These are phyloP conservation scores for Puma concolor DNA, from an alignment of 2,113 vertebrate species.

Conservation along the genomic window DNA sequence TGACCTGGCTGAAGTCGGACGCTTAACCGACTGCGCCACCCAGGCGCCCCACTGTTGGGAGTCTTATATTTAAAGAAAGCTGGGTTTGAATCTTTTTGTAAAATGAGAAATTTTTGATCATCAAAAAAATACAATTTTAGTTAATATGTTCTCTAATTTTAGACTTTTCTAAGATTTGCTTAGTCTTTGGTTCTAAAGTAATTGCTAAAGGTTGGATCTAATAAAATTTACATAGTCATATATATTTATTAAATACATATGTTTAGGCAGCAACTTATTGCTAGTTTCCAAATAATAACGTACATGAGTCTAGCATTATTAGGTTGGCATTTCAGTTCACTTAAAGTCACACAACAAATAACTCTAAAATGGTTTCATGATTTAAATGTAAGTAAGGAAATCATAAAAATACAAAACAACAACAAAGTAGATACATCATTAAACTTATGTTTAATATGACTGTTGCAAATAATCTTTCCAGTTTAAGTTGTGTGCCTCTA, in stretches of 20 bases:
- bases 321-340: neutral
- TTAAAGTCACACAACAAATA: neutral
- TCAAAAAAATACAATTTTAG: neutral
- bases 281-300: constrained; percentile 36
- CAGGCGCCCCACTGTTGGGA: neutral
- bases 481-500: neutral
- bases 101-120: neutral
- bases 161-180: neutral
- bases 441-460: neutral
- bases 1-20: too few species aligned
- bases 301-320: neutral
- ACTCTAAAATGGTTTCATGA: neutral
- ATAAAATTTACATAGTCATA: neutral
- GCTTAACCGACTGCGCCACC: too few species aligned
- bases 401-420: neutral
- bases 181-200: neutral
- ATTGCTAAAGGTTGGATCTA: neutral
- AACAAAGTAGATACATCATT: neutral
- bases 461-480: neutral
- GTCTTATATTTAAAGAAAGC: constrained; percentile 27
- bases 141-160: constrained; percentile 24
- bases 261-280: neutral
- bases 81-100: neutral
- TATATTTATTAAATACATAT: neutral
- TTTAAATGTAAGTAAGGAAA: constrained; percentile 26